phyloP scores from a whole-genome alignment of 64 coral and sea anemone species.

The Actinia tenebrosa region DNA sequence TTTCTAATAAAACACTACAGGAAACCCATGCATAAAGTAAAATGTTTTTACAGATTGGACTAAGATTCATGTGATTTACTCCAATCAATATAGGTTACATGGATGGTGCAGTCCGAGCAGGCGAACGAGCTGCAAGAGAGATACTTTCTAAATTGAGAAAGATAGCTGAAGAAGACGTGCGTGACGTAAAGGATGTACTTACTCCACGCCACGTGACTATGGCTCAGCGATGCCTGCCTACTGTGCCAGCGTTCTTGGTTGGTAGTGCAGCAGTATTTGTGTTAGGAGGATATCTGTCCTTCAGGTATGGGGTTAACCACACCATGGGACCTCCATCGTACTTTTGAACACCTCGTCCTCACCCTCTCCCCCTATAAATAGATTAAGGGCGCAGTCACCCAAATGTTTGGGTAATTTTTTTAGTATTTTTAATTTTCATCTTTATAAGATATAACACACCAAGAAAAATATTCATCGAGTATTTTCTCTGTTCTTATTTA shows the following conservation, averaged over 20 bases:
- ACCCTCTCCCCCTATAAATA: too few relatives aligned
- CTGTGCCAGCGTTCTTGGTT: conserved; percentile 49
- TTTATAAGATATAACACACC: too few relatives aligned
- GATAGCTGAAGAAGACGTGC: conserved; percentile 44
- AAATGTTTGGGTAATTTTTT: too few relatives aligned
- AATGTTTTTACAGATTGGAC: too few relatives aligned
- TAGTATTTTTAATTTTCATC: too few relatives aligned
- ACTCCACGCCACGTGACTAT: conserved; percentile 50
- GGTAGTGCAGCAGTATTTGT: conserved; percentile 16
- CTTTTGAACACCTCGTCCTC: too few relatives aligned
- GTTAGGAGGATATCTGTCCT: not conserved
- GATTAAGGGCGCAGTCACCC: too few relatives aligned
- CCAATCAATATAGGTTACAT: conserved; percentile 58
- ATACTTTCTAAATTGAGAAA: conserved; percentile 67
- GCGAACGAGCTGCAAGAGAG: conserved; percentile 86
- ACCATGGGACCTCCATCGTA: too few relatives aligned
- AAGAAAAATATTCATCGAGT: too few relatives aligned
- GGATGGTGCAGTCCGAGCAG: conserved; percentile 88
- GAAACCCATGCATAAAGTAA: not conserved
- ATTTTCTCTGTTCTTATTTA: too few relatives aligned
- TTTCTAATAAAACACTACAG: not conserved
- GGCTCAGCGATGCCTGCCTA: conserved; percentile 57
- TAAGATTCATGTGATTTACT: not conserved
- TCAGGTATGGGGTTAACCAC: not conserved
- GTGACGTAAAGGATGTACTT: conserved; percentile 68